Percentiles rank a stretch among this genome's conserved stretches.
Evolutionary conservation across 2,113 vertebrate genomes (phyloP).

Genomic region (Channa maculata): DNA sequence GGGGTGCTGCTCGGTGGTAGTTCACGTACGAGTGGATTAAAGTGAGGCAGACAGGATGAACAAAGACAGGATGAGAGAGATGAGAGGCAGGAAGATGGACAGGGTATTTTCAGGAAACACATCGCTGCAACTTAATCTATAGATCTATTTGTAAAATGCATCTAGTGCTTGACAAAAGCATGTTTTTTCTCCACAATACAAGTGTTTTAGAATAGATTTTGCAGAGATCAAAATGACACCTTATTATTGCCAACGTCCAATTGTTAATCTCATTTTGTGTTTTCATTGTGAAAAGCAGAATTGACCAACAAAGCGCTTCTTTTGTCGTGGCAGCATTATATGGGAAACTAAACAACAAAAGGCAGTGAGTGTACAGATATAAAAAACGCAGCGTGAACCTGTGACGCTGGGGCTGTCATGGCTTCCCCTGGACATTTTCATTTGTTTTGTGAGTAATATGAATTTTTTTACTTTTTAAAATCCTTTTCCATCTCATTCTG

Average conservation of each 20-base stretch:
- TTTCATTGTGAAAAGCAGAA: slow-evolving; percentile 31
- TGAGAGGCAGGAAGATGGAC: not conserved
- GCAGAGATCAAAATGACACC: slow-evolving; percentile 23
- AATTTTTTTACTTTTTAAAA: not conserved
- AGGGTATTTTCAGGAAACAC: slow-evolving; percentile 16
- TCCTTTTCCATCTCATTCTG: slow-evolving; percentile 6
- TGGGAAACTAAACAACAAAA: not conserved
- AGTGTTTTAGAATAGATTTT: slow-evolving; percentile 7
- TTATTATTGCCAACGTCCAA: slow-evolving; percentile 57
- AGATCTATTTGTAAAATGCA: not conserved
- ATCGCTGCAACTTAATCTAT: not conserved
- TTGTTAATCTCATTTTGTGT: slow-evolving; percentile 44
- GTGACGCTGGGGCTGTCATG: not conserved
- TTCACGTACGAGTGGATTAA: slow-evolving; percentile 41
- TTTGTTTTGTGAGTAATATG: not conserved
- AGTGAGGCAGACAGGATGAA: slow-evolving; percentile 20
- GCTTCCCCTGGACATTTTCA: slow-evolving; percentile 9
- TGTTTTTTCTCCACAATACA: not conserved
- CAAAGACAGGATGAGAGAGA: slow-evolving; percentile 30
- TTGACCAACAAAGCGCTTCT: not conserved
- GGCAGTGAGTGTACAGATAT: slow-evolving; percentile 10
- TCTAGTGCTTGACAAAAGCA: not conserved
- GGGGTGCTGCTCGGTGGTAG: not conserved
- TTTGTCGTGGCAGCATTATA: not conserved
- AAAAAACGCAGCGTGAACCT: slow-evolving; percentile 20